These are phyloP conservation scores for Oscheius onirici DNA, from an alignment of 2,888 invertebrate species.

Conservation along the genomic window DNA sequence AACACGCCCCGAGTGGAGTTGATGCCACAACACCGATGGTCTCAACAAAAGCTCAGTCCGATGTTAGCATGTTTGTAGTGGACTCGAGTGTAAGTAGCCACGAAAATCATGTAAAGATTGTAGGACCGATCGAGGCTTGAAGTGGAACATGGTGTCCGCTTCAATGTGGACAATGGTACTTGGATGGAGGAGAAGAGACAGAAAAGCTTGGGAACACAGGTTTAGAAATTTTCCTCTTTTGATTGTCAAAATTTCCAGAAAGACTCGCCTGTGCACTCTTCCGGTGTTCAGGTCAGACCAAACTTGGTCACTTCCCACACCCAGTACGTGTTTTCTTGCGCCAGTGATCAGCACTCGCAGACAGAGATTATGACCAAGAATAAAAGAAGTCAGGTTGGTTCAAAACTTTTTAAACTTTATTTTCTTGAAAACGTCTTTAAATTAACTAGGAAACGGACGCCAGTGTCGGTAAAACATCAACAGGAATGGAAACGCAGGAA, in stretches of 20 bases:
- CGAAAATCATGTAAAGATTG: not conserved
- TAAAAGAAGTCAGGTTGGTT: constrained; percentile 46
- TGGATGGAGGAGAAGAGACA: constrained; percentile 29
- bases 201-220: constrained; percentile 29
- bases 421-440: not conserved
- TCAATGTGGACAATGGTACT: constrained; percentile 33
- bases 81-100: constrained; percentile 3
- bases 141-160: constrained; percentile 30
- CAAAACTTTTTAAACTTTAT: not conserved
- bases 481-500: constrained; percentile 8
- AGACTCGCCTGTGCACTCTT: not conserved
- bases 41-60: constrained; percentile 24
- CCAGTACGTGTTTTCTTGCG: constrained; percentile 40
- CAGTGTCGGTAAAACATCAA: not conserved
- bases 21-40: constrained; percentile 19
- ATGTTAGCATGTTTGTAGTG: constrained; percentile 34
- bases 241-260: not conserved
- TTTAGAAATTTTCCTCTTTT: not conserved
- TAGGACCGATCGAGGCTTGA: constrained; percentile 30
- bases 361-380: constrained; percentile 45
- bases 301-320: constrained; percentile 37
- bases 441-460: constrained; percentile 3
- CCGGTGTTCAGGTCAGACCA: constrained; percentile 34
- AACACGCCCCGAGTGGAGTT: constrained; percentile 4
- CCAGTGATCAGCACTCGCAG: constrained; percentile 38